Evolutionary conservation across 2,113 vertebrate genomes (phyloP).

Genomic region (Elaphurus davidianus): DNA sequence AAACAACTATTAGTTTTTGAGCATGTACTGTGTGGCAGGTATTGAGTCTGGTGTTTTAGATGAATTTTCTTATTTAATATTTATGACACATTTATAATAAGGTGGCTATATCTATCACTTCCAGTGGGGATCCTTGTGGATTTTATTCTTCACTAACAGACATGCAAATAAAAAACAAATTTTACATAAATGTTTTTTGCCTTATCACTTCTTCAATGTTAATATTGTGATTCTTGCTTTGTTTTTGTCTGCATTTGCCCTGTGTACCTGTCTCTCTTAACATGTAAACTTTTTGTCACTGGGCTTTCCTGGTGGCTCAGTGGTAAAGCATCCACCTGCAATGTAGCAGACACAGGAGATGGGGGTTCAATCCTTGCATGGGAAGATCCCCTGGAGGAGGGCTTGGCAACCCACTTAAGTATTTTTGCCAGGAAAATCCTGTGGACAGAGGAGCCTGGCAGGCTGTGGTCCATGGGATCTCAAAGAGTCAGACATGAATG

Average conservation of each 20-base stretch:
- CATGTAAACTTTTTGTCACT: not conserved
- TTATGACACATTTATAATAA: not conserved
- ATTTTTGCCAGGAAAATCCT: not conserved
- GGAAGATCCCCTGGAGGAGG: not conserved
- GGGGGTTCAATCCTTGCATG: not conserved
- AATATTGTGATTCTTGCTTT: not conserved
- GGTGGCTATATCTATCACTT: not conserved
- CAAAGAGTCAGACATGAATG: not conserved
- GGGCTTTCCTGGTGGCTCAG: not conserved
- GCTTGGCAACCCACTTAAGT: not conserved
- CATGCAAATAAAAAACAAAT: not conserved
- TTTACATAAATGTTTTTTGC: not conserved
- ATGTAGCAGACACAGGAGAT: not conserved
- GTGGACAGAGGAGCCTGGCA: not conserved
- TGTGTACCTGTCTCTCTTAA: not conserved
- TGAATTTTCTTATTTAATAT: not conserved
- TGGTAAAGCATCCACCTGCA: not conserved
- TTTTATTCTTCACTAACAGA: not conserved
- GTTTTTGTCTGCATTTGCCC: not conserved
- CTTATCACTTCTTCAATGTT: not conserved
- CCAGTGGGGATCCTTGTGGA: not conserved
- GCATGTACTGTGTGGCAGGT: not conserved
- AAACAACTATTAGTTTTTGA: not conserved
- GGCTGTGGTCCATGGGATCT: not conserved
- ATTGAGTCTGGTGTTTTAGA: not conserved